Conservation (phyloP, 2,888 invertebrate species). For the Lycia hirtaria region DNA sequence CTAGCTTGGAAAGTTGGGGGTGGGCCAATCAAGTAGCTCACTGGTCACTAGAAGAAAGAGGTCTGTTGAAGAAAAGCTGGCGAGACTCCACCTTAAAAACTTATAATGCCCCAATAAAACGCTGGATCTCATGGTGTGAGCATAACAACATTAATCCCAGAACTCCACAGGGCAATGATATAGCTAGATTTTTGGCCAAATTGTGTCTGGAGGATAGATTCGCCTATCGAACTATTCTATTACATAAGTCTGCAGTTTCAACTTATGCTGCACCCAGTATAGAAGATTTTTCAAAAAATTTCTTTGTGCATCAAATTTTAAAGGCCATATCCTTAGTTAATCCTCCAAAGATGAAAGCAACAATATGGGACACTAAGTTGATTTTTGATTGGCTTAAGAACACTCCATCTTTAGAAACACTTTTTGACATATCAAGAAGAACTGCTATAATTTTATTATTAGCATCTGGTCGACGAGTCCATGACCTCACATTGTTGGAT, state of each 20-base stretch:
- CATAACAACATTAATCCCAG: neutral
- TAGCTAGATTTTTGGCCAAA: neutral
- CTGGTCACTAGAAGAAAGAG: neutral
- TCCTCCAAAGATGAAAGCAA: neutral
- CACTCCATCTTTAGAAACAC: neutral
- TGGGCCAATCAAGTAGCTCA: no score
- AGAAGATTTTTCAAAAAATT: neutral
- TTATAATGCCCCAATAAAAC: neutral
- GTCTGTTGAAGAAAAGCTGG: neutral
- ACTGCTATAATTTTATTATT: no score
- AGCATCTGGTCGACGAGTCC: neutral
- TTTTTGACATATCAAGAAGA: neutral
- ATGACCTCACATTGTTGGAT: neutral
- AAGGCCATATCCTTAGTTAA: neutral
- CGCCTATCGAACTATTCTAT: neutral
- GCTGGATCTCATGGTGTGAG: neutral
- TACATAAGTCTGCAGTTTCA: neutral
- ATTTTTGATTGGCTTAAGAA: neutral
- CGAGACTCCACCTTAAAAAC: neutral
- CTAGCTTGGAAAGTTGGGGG: no score
- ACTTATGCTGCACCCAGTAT: no score
- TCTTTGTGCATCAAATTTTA: neutral
- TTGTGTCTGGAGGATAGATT: neutral
- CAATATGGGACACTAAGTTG: neutral
- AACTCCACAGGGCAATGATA: no score